Percentiles rank a stretch among this genome's conserved stretches.
These are phyloP conservation scores for Conus betulinus DNA, from an alignment of 1,140 invertebrate species.

Conservation along the genomic window DNA sequence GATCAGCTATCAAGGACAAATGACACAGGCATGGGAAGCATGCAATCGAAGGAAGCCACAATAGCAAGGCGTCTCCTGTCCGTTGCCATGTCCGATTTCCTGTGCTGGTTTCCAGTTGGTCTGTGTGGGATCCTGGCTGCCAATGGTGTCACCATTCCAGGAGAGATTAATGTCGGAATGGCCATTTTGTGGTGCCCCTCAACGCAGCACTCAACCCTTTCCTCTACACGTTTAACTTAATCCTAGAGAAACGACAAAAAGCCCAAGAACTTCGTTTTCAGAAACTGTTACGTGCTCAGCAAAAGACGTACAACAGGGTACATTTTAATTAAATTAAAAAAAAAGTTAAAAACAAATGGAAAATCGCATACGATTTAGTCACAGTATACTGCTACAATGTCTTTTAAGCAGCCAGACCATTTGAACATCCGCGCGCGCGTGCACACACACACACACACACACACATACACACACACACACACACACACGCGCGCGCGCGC, in stretches of 20 bases:
- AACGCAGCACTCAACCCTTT: background rate
- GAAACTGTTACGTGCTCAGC: background rate
- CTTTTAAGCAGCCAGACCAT: too few species aligned
- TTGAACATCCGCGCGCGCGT: too few species aligned
- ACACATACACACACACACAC: too few species aligned
- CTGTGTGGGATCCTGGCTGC: background rate
- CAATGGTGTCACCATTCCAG: background rate
- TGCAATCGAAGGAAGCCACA: background rate
- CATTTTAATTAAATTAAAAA: too few species aligned
- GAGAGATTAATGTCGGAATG: background rate
- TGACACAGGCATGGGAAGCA: background rate
- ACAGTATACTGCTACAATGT: too few species aligned
- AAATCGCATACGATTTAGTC: too few species aligned
- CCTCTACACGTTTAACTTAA: background rate
- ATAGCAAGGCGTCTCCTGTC: background rate
- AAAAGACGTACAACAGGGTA: background rate
- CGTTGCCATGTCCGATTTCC: background rate
- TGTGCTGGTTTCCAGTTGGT: conserved; percentile 3
- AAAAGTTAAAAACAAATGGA: too few species aligned
- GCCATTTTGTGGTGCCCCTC: background rate
- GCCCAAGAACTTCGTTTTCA: background rate
- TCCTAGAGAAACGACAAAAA: background rate
- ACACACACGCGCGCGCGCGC: too few species aligned
- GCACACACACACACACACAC: too few species aligned
- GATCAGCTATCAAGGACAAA: too few species aligned